Evolutionary conservation across 2,888 invertebrate species (phyloP).

Genomic region (Trachelus troglodyta): DNA sequence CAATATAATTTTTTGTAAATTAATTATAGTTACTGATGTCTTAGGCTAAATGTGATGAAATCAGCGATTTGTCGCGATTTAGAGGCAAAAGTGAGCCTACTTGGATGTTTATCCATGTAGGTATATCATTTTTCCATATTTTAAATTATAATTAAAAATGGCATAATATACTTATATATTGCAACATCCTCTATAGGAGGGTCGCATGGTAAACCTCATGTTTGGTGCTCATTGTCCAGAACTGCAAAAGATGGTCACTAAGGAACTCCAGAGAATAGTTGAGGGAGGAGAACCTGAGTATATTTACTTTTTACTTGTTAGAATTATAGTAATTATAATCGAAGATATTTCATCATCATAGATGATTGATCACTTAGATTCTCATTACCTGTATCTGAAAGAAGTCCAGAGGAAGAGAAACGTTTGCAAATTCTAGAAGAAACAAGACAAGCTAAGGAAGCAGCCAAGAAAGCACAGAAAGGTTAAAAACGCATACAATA

Average conservation of each 20-base stretch:
- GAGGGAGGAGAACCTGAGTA: constrained; percentile 56
- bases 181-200: constrained; percentile 69
- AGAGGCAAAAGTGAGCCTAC: constrained; percentile 90
- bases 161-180: neutral
- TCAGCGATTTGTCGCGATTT: constrained; percentile 81
- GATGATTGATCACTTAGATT: constrained; percentile 38
- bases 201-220: constrained; percentile 82
- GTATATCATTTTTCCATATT: constrained; percentile 9
- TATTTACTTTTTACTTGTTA: constrained; percentile 20
- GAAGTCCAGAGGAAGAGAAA: constrained; percentile 68
- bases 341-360: neutral
- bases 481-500: constrained; percentile 34
- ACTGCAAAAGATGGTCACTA: constrained; percentile 76
- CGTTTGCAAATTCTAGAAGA: constrained; percentile 52
- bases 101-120: constrained; percentile 81
- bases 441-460: constrained; percentile 52
- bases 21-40: neutral
- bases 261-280: constrained; percentile 68
- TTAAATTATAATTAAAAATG: neutral
- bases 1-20: neutral
- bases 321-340: neutral
- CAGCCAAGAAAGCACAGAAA: constrained; percentile 52
- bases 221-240: constrained; percentile 90
- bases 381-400: constrained; percentile 59
- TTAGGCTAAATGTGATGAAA: constrained; percentile 72